These are phyloP conservation scores for Aphrophora alni DNA, from an alignment of 2,888 invertebrate genomes.

Conservation along the genomic window DNA sequence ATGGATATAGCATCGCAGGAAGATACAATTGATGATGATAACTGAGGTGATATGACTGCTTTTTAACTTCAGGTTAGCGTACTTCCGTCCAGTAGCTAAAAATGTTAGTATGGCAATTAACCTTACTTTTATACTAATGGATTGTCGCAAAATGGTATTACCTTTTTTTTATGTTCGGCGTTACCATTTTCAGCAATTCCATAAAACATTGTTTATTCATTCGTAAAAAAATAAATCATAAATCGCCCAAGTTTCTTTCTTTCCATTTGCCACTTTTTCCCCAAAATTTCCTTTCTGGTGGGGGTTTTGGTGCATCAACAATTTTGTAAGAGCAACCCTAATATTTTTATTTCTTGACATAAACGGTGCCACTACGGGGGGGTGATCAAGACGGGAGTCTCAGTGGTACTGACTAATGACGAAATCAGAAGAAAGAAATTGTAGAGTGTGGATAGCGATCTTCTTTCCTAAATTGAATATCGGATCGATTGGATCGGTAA, in stretches of 20 bases:
- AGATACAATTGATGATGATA: no score
- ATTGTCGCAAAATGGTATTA: no score
- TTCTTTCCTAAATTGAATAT: neutral
- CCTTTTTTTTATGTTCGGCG: neutral
- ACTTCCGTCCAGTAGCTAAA: no score
- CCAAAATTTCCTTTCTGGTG: neutral
- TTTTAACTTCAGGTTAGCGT: no score
- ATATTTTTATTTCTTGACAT: neutral
- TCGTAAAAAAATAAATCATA: neutral
- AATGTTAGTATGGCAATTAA: no score
- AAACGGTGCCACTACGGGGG: neutral
- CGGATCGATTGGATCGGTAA: neutral
- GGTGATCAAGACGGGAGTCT: neutral
- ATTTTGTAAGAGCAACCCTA: neutral
- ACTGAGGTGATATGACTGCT: no score
- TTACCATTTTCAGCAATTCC: neutral
- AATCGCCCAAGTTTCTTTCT: neutral
- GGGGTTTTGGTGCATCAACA: neutral
- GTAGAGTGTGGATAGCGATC: neutral
- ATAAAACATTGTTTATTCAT: slow-evolving; percentile 6
- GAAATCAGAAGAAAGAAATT: neutral
- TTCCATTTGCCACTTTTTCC: slow-evolving; percentile 3
- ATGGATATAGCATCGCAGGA: no score
- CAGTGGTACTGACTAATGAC: slow-evolving; percentile 5
- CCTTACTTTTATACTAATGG: no score